Base-by-base conservation (phyloP, 1,140 invertebrate genomes). In the Heliconius himera region DNA sequence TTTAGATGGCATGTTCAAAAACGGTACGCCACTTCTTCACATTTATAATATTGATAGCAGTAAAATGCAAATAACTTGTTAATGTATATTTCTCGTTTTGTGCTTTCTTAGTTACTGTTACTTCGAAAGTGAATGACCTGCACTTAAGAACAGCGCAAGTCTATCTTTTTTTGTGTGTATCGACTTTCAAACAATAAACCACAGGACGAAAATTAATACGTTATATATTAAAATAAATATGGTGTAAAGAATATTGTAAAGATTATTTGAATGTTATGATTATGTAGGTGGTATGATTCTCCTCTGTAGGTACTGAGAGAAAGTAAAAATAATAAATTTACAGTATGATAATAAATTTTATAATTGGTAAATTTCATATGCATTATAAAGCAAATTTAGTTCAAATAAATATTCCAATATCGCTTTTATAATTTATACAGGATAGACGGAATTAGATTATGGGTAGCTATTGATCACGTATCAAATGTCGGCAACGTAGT, bases 91-190 rank as follows among this genome's bases (percentile, higher is more conserved):
- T 66, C 26, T 66, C 60, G 26, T 66, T 66, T 66, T 29, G 3
- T 29, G 26, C 60, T 66, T 66, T 66, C 60, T 66, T 29, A 66
- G 60, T 66, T 66, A 66, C 60, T 66, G 60, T 66, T 66, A 66
- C 22, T 26, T 66, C 11, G 22, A 66, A 29, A 66, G 60, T 66
- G 60, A 66, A 66, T 66, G 60, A 66, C 60, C 60, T 13, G 22
- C 60, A 29, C 60, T 66, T 26, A 22, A 66, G 60, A 66, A 60
- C 54, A 60, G 49, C 49, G 20, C 54, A 60, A 46, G 41, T 26
- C 3, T 11, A 60, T 22, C 54, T 22, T 60, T 56, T 56, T 56
- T 60, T 26, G 20, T 22, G 8, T 22, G 20, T 22, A 22, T 66
- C 26, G 11, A 11, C 26, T 29, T 8, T 66, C 26, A 66, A 66